Evolutionary conservation across 1,140 invertebrate genomes (phyloP), one percentile per base, ranked within the genome.

Genomic region (Micrasema minimum): DNA sequence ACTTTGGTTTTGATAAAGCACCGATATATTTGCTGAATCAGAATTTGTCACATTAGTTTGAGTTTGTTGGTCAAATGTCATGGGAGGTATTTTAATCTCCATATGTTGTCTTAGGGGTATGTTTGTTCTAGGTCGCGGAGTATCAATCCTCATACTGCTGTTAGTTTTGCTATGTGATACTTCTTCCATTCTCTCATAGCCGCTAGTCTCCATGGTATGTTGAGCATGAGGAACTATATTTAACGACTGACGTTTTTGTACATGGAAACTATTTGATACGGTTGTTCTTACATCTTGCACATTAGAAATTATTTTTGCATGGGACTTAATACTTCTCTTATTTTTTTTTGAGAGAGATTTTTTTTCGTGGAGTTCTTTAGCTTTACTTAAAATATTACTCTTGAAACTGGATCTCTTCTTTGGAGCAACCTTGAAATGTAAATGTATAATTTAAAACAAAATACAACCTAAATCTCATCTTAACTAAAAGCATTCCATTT

Each of bases 31-130:
- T 7, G 59, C 41, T 0, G 43, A 38, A 35, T 68, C 65, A n/a
- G 12, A 23, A 51, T 61, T 53, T 10, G 35, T 45, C 2, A 66
- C 5, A 22, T 55, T 64, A 5, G 73, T 75, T 41, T 75, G 73
- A 12, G 73, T 72, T 62, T 75, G 73, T 48, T 75, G 73, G 43
- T 75, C 73, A 37, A 75, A 75, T 16, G 69, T 75, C 73, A 75
- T 75, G 6, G 73, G 73, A 10, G 66, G 66, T 35, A 62, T 62
- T 1, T 2, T 26, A 12, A n/a, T 35, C n/a, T 53, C 22, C 11
- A 53, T 26, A 26, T 23, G 18, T 26, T 22, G 37, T 43, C 14
- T 5, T 59, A 18, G 31, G 37, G 16, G 14, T 11, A 55, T 35
- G 1, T 9, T 18, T n/a, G n/a, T 23, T 22, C 55, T 59, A 31